These are phyloP conservation scores for Pediacus dermestoides DNA, from an alignment of 2,888 invertebrate species.

Conservation along the genomic window DNA sequence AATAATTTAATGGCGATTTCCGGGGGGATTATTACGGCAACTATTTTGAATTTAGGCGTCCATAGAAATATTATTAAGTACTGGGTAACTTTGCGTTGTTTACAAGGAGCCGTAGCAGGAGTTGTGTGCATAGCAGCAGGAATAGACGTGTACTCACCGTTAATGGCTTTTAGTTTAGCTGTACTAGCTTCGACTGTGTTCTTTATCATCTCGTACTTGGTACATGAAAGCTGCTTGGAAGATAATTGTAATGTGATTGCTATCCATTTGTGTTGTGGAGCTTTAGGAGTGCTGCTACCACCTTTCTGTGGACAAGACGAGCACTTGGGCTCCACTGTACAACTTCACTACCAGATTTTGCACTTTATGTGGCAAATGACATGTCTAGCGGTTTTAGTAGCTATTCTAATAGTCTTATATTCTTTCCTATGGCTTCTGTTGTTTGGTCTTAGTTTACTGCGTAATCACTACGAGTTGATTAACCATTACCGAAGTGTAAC, in stretches of 20 bases:
- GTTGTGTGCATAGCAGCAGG: conserved; percentile 41
- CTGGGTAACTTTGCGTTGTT: conserved; percentile 43
- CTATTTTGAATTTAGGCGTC: conserved; percentile 31
- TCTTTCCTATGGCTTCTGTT: too few species aligned
- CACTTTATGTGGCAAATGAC: too few species aligned
- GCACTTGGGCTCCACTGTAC: conserved; percentile 17
- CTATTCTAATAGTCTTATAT: too few species aligned
- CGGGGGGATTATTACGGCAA: conserved; percentile 27
- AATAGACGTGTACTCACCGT: conserved; percentile 38
- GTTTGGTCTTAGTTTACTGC: too few species aligned
- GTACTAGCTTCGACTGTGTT: conserved; percentile 28
- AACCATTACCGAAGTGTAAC: too few species aligned
- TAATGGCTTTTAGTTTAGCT: conserved; percentile 28
- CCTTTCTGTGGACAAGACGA: conserved; percentile 31
- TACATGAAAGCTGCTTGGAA: conserved; percentile 42
- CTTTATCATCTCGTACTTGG: conserved; percentile 33
- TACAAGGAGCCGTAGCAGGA: conserved; percentile 44
- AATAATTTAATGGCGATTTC: conserved; percentile 29
- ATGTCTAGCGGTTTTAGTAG: too few species aligned
- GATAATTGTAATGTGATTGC: conserved; percentile 45
- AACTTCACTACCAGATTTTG: too few species aligned
- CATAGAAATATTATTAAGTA: conserved; percentile 38
- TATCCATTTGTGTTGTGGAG: conserved; percentile 39
- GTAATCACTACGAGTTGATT: too few species aligned
- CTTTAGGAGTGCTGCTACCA: conserved; percentile 38